Conservation (phyloP, 2,888 invertebrate genomes). For the Imbricaverruca yamaguchii region DNA sequence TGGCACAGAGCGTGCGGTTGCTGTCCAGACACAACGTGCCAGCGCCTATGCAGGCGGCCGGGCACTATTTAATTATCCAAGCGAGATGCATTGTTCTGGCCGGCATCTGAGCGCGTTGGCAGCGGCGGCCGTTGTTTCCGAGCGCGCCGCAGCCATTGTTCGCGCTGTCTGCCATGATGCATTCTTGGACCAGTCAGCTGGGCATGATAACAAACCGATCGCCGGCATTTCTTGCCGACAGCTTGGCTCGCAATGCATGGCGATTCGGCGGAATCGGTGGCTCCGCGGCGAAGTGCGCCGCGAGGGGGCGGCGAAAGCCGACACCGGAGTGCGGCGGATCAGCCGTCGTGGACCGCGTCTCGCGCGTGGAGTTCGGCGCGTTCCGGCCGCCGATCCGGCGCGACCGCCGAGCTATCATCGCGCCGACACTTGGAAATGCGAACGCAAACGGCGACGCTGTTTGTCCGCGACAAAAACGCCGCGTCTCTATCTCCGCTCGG, state of each 20-base stretch:
- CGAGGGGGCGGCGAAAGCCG: too few species aligned
- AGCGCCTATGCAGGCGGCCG: not conserved
- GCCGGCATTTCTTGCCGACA: not conserved
- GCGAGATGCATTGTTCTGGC: not conserved
- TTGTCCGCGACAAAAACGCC: constrained; percentile 1
- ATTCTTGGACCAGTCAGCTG: not conserved
- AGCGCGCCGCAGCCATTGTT: not conserved
- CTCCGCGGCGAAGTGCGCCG: too few species aligned
- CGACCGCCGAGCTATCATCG: too few species aligned
- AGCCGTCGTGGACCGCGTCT: too few species aligned
- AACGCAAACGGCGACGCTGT: not conserved
- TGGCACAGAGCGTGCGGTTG: too few species aligned
- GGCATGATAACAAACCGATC: not conserved
- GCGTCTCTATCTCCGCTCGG: not conserved
- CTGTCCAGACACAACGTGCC: too few species aligned
- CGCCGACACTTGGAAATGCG: not conserved
- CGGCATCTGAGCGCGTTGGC: not conserved
- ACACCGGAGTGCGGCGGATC: too few species aligned
- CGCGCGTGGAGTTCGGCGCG: not conserved
- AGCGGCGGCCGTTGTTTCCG: not conserved
- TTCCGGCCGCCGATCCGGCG: not conserved
- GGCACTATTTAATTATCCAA: not conserved
- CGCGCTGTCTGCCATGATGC: not conserved
- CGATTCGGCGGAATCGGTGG: too few species aligned
- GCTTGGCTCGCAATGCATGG: not conserved